Conservation (phyloP, 2,113 vertebrate genomes). For the Aptenodytes patagonicus region DNA sequence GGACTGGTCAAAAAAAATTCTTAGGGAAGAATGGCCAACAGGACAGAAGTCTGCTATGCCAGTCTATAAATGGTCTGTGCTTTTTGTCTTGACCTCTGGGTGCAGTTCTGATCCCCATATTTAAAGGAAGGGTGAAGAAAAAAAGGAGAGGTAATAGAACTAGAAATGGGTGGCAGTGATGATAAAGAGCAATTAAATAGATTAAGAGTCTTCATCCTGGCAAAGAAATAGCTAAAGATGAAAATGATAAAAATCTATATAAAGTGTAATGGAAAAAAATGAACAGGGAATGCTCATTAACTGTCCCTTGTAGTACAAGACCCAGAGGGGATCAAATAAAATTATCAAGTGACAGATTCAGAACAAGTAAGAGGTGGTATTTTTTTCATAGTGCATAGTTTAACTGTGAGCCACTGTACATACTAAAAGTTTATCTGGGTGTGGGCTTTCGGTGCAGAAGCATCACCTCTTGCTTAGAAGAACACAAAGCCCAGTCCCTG, state of each 20-base stretch:
- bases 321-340: slow-evolving; percentile 27
- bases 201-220: background rate
- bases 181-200: slow-evolving; percentile 29
- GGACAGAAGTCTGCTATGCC: background rate
- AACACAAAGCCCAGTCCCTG: background rate
- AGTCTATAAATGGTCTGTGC: background rate
- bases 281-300: slow-evolving; percentile 21
- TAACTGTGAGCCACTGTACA: background rate
- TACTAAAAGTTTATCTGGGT: background rate
- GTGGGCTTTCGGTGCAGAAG: background rate
- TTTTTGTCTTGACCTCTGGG: background rate
- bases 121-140: background rate
- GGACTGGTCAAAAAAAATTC: background rate
- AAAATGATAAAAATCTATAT: background rate
- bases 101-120: background rate
- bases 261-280: background rate
- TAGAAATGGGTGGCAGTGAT: background rate
- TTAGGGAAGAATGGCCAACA: background rate
- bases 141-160: background rate
- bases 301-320: slow-evolving; percentile 11
- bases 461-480: background rate
- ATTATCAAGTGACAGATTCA: background rate
- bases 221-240: background rate
- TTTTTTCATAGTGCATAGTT: background rate
- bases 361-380: background rate